Percentiles rank a stretch among this genome's conserved stretches.
These are phyloP conservation scores for Chironomus tentans DNA, from an alignment of 2,888 invertebrate species.

Conservation along the genomic window DNA sequence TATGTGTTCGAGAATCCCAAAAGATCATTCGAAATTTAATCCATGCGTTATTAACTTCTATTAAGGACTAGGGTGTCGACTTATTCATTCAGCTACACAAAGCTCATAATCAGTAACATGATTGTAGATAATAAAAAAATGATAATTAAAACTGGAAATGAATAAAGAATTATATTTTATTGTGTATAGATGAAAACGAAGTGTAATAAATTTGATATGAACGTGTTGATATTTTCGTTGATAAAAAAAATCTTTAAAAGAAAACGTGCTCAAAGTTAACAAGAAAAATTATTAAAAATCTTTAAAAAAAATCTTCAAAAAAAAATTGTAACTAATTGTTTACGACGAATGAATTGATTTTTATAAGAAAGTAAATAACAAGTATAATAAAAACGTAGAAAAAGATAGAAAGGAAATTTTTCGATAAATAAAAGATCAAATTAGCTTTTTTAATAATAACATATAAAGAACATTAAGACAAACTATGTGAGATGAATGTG, in stretches of 20 bases:
- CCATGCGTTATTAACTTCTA: no score
- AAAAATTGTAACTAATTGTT: neutral
- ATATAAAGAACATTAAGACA: neutral
- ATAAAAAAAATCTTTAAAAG: constrained; percentile 6
- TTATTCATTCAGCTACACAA: no score
- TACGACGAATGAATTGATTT: constrained; percentile 28
- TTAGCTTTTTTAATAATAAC: constrained; percentile 4
- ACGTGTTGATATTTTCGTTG: neutral
- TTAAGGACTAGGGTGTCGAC: no score
- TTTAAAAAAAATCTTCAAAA: neutral
- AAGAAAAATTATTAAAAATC: constrained; percentile 6
- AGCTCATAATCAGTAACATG: no score
- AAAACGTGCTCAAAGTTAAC: constrained; percentile 27
- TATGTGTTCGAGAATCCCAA: no score
- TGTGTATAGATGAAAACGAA: no score
- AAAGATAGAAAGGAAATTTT: constrained; percentile 3
- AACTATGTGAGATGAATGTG: neutral
- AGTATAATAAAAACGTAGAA: constrained; percentile 6
- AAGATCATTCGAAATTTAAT: no score
- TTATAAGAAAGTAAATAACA: constrained; percentile 27
- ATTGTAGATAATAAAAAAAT: no score
- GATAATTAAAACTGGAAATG: no score
- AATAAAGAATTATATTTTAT: no score
- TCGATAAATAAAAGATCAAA: neutral
- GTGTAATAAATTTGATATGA: neutral